phyloP scores from a whole-genome alignment of 2,888 invertebrate genomes.

The Diplazon laetatorius region DNA sequence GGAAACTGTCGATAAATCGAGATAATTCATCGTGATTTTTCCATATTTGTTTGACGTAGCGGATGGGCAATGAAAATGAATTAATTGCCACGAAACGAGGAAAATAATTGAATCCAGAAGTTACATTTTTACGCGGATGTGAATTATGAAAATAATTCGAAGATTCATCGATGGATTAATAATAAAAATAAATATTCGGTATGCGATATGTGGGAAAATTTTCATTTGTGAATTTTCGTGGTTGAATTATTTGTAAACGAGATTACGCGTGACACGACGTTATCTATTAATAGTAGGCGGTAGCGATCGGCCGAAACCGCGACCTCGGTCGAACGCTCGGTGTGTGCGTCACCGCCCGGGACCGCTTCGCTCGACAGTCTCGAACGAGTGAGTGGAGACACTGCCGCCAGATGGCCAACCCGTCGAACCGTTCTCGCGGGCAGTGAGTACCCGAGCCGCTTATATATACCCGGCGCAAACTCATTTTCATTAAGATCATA shows the following conservation, averaged over 20 bases:
- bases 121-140: too few relatives aligned
- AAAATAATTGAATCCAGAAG: too few relatives aligned
- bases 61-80: too few relatives aligned
- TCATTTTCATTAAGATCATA: slow-evolving; percentile 74
- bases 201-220: too few relatives aligned
- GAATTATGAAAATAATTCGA: slow-evolving; percentile 4
- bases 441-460: background rate
- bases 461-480: slow-evolving; percentile 38
- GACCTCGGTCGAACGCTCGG: slow-evolving; percentile 9
- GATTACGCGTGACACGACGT: slow-evolving; percentile 8
- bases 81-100: too few relatives aligned
- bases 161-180: background rate
- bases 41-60: too few relatives aligned
- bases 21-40: too few relatives aligned
- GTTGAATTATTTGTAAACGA: too few relatives aligned
- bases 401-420: slow-evolving; percentile 37
- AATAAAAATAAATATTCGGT: background rate
- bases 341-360: slow-evolving; percentile 11
- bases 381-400: background rate
- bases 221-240: too few relatives aligned
- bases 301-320: slow-evolving; percentile 22
- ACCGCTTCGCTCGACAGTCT: background rate
- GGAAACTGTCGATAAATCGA: too few relatives aligned
- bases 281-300: slow-evolving; percentile 40
- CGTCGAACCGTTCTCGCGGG: slow-evolving; percentile 14